A percentile compares a stretch with the other conserved stretches of the same genome.
phyloP scores from a whole-genome alignment of 2,888 invertebrate genomes.

The Andrena praecox region DNA sequence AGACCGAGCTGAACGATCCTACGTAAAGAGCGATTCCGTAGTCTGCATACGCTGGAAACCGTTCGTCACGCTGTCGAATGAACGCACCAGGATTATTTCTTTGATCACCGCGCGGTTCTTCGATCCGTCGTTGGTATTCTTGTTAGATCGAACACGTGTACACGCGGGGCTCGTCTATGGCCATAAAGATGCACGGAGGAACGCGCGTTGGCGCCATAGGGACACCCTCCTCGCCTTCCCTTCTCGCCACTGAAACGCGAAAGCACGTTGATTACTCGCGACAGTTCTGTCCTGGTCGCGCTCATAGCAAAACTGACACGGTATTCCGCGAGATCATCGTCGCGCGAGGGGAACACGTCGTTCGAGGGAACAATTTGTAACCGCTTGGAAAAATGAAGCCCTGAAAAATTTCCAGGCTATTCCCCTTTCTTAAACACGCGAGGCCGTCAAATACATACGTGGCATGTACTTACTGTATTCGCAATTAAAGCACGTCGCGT shows the following conservation, averaged over 20 bases:
- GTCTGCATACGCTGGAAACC: slow-evolving; percentile 73
- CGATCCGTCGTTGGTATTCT: slow-evolving; percentile 72
- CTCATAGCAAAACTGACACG: slow-evolving; percentile 13
- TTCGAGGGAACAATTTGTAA: background rate
- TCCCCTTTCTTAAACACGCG: background rate
- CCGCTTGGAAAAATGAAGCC: background rate
- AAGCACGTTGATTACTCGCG: slow-evolving; percentile 34
- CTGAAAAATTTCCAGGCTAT: background rate
- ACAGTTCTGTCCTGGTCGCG: slow-evolving; percentile 1
- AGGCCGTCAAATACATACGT: background rate
- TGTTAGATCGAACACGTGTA: slow-evolving; percentile 69
- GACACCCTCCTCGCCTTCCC: slow-evolving; percentile 10
- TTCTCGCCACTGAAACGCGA: slow-evolving; percentile 16
- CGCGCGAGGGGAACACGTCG: background rate
- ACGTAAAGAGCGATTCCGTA: slow-evolving; percentile 78
- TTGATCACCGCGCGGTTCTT: slow-evolving; percentile 56
- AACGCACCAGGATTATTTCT: slow-evolving; percentile 59
- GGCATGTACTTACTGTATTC: background rate
- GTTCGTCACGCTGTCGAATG: slow-evolving; percentile 75
- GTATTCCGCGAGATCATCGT: slow-evolving; percentile 20
- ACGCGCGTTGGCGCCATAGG: slow-evolving; percentile 59
- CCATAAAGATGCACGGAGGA: slow-evolving; percentile 36
- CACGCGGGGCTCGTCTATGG: slow-evolving; percentile 37
- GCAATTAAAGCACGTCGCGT: slow-evolving; percentile 13
- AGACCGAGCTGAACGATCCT: slow-evolving; percentile 56